Conservation (phyloP, 2,888 invertebrate species). For the Cecidostiba fungosa region DNA sequence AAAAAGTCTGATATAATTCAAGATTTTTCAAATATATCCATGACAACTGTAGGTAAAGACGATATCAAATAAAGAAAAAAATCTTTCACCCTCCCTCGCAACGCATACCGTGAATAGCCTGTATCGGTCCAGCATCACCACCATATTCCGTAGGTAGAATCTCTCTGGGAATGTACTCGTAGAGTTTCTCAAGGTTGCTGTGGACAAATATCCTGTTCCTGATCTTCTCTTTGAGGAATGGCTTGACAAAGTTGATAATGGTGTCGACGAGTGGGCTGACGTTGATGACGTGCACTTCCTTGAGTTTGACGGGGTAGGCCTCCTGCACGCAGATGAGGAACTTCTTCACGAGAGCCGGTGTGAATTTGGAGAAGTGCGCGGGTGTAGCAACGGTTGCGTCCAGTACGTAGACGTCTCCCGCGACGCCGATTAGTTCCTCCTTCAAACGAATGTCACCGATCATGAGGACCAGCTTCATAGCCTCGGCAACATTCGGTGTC, state of each 20-base stretch:
- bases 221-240: conserved; percentile 93
- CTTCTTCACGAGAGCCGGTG: conserved; percentile 91
- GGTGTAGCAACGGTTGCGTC: conserved; percentile 91
- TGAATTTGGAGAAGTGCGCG: conserved; percentile 91
- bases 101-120: conserved; percentile 85
- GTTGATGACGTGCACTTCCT: conserved; percentile 93
- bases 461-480: conserved; percentile 92
- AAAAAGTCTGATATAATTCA: too few species aligned
- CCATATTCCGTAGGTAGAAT: conserved; percentile 92
- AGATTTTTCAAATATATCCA: too few species aligned
- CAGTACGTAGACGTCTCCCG: conserved; percentile 91
- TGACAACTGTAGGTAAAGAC: too few species aligned
- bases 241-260: conserved; percentile 92
- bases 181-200: conserved; percentile 87
- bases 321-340: conserved; percentile 92
- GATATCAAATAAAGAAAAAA: background rate
- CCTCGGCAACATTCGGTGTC: conserved; percentile 88
- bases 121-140: conserved; percentile 88
- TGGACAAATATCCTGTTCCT: conserved; percentile 91
- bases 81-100: conserved; percentile 14
- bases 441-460: conserved; percentile 90
- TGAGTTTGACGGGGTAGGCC: conserved; percentile 93
- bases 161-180: conserved; percentile 89
- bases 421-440: conserved; percentile 90
- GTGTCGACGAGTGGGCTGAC: conserved; percentile 92